Percentiles rank a stretch among this genome's conserved stretches.
phyloP scores from a whole-genome alignment of 2,113 vertebrate genomes.

The Glaucomys volans region DNA sequence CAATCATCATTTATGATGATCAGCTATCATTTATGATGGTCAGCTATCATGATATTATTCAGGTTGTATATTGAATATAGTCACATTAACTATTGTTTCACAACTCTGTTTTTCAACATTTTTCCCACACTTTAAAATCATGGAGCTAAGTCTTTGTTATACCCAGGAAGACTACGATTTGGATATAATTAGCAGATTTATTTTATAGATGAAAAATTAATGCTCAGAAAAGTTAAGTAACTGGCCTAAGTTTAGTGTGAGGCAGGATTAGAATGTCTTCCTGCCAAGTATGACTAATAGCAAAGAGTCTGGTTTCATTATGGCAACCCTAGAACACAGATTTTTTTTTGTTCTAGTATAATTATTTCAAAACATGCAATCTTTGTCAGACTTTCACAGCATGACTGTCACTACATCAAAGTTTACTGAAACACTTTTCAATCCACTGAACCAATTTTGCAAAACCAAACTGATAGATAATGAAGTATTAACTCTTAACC shows the following conservation, averaged over 20 bases:
- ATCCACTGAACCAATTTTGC: neutral
- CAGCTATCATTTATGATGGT: neutral
- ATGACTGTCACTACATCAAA: neutral
- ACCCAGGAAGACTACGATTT: neutral
- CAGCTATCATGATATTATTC: neutral
- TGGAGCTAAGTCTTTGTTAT: neutral
- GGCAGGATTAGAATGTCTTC: neutral
- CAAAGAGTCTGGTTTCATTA: neutral
- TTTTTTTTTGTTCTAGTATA: neutral
- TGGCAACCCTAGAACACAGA: neutral
- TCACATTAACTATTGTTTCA: neutral
- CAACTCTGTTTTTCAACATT: constrained; percentile 33
- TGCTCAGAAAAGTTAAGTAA: neutral
- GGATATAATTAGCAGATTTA: neutral
- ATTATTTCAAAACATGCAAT: neutral
- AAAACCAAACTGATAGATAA: neutral
- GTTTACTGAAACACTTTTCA: constrained; percentile 30
- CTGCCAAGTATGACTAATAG: neutral
- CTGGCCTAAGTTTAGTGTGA: neutral
- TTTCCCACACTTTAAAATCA: constrained; percentile 16
- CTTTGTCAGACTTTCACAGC: neutral
- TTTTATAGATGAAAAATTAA: constrained; percentile 17
- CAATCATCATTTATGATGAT: neutral
- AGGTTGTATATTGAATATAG: neutral
- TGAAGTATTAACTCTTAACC: neutral